These are phyloP conservation scores for Troilus luridus DNA, from an alignment of 2,888 invertebrate species.

Conservation along the genomic window DNA sequence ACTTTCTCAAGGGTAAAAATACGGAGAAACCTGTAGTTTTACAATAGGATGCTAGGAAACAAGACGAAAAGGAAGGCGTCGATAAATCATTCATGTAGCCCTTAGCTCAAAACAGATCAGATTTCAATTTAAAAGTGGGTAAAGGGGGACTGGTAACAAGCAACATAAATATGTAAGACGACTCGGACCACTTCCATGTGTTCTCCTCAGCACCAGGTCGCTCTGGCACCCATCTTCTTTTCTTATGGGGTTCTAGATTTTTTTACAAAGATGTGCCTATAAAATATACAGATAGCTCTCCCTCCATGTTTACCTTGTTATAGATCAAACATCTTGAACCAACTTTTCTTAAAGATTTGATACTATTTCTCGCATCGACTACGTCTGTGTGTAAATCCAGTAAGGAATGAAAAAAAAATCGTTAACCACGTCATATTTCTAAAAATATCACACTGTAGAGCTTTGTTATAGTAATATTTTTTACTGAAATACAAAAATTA, in stretches of 20 bases:
- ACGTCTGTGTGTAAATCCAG: neutral
- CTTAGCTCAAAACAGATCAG: conserved; percentile 6
- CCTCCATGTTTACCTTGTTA: neutral
- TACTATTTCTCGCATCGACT: neutral
- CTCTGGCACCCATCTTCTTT: neutral
- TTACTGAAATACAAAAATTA: no score
- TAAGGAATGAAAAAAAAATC: neutral
- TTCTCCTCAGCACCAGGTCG: neutral
- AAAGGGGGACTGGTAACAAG: neutral
- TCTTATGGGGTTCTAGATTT: neutral
- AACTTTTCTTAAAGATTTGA: neutral
- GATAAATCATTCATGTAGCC: conserved; percentile 1
- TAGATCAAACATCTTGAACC: neutral
- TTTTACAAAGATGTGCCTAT: neutral
- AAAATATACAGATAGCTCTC: neutral
- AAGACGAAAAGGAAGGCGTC: neutral
- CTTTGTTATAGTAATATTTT: no score
- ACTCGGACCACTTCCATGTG: conserved; percentile 3
- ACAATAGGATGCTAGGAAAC: neutral
- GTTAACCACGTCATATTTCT: neutral
- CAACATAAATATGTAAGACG: conserved; percentile 39
- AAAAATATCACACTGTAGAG: no score
- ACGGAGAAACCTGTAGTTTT: neutral
- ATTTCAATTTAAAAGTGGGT: conserved; percentile 42
- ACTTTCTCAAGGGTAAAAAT: neutral